Evolutionary conservation across 2,888 invertebrate species (phyloP).

Genomic region (Oligia latruncula): DNA sequence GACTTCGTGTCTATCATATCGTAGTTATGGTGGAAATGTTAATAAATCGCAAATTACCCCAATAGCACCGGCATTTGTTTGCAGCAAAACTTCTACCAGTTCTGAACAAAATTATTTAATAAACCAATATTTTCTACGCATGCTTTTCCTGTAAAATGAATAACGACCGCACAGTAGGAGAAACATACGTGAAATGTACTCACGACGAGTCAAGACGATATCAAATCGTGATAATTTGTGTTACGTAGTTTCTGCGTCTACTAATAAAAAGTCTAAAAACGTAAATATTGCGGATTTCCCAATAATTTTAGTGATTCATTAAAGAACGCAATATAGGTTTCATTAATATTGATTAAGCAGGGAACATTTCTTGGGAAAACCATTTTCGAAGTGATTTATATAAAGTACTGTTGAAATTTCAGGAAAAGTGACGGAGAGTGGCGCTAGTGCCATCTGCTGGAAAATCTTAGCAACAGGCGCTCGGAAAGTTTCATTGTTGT

Average conservation of each 20-base stretch:
- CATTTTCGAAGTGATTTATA: slow-evolving; percentile 14
- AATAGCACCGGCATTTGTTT: slow-evolving; percentile 61
- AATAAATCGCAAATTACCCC: slow-evolving; percentile 55
- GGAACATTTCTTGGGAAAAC: slow-evolving; percentile 7
- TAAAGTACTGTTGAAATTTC: background rate
- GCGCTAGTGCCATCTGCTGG: slow-evolving; percentile 67
- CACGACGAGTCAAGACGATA: slow-evolving; percentile 38
- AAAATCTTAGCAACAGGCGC: slow-evolving; percentile 55
- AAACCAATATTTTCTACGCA: slow-evolving; percentile 45
- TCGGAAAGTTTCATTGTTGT: slow-evolving; percentile 36
- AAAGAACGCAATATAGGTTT: background rate
- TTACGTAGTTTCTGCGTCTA: slow-evolving; percentile 58
- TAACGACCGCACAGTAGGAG: slow-evolving; percentile 52
- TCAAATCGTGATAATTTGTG: slow-evolving; percentile 57
- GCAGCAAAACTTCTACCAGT: slow-evolving; percentile 5
- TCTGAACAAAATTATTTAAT: slow-evolving; percentile 42
- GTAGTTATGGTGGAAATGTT: background rate
- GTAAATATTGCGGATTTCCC: slow-evolving; percentile 34
- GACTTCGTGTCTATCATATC: slow-evolving; percentile 5
- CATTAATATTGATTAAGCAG: background rate
- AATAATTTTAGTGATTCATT: slow-evolving; percentile 36
- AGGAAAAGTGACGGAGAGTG: slow-evolving; percentile 22
- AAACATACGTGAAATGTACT: slow-evolving; percentile 52
- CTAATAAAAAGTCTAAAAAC: slow-evolving; percentile 12
- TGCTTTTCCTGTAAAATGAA: slow-evolving; percentile 28